Base-by-base conservation (phyloP, 2,797 vertebrate species). In the Dendrocincla fuliginosa region DNA sequence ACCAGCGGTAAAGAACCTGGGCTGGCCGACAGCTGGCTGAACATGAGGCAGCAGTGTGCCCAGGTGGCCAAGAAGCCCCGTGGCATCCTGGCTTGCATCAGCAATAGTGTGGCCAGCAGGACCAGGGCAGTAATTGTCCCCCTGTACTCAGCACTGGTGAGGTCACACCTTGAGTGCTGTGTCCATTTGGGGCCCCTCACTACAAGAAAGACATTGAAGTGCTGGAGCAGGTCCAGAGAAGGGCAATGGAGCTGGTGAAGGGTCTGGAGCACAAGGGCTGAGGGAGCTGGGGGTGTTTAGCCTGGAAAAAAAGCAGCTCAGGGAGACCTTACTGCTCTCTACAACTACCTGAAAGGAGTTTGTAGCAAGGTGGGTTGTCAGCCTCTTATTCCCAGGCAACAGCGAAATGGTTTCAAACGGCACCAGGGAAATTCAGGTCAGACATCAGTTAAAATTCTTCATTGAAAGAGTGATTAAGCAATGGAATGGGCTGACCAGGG, bases 191-290 rank as follows among this genome's bases (percentile, higher is more conserved):
- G 20, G 44, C 33, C 44, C 15, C 22, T 65, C 44, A 10, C 0
- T 0, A 2, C 44, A 47, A 11, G 37, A 39, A 77, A 8, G 25
- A 19, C 39, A 59, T 0, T 27, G 44, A 57, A 28, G 64, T 0
- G 24, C 32, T 64, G 52, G 20, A 71, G 6, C 0, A 2, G 1
- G 24, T 41, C 39, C 44, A 41, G 33, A 37, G 56, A 59, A 78
- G 30, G 80, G 17, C 52, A 59, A 0, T 0, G 0, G 3, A 35
- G 57, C n/a, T 65, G 57, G 30, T 5, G 44, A 65, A 47, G 39
- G 18, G 22, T 59, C 52, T 78, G 59, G 30, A 47, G 22, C 33
- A 32, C 2, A 2, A 71, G 25, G 2, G 30, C 30, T 78, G 50
- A 52, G 20, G 17, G 12, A 65, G 20, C 9, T 41, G 52, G 22